Evolutionary conservation across 2,113 vertebrate genomes (phyloP), one percentile per base, ranked within the genome.

Genomic region (Laticauda colubrina): DNA sequence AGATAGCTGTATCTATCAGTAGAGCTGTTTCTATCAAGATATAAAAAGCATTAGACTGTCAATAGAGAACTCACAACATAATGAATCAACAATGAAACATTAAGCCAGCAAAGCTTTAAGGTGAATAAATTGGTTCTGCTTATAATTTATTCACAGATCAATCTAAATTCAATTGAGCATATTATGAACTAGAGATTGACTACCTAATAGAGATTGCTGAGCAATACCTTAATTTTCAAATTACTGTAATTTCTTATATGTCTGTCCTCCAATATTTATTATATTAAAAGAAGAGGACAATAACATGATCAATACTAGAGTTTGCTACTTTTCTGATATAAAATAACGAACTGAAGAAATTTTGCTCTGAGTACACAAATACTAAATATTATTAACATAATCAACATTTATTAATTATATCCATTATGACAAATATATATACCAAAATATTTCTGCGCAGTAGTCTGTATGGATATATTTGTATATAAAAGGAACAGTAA

Each of bases 51-150:
- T 98, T 98, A 97, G 94, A 93, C 95, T 97, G 97, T 96, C 93
- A 90, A 97, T 95, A 96, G 95, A 96, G 95, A 97, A 97, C 97
- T 97, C 97, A 98, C 98, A 98, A 97, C 95, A 96, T 97, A 98
- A 98, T 98, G 97, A 98, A 98, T 98, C 98, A 98, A 97, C 97
- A 97, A 96, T 94, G 97, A 97, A 96, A 97, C 97, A 97, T 97
- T 97, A 97, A 97, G 97, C 97, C 96, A 91, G 97, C 95, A 97
- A 97, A 97, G 97, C 97, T 97, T 97, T 97, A 97, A 96, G 96
- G 97, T 97, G 97, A 98, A 95, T 96, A 96, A 97, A 94, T 96
- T 95, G 97, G 96, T 96, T 97, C 97, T 96, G 96, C 97, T 96
- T 97, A 97, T 97, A 98, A 98, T 98, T 97, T 98, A 98, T 98